phyloP scores from a whole-genome alignment of 2,888 invertebrate genomes.

The Lycophotia porphyrea region DNA sequence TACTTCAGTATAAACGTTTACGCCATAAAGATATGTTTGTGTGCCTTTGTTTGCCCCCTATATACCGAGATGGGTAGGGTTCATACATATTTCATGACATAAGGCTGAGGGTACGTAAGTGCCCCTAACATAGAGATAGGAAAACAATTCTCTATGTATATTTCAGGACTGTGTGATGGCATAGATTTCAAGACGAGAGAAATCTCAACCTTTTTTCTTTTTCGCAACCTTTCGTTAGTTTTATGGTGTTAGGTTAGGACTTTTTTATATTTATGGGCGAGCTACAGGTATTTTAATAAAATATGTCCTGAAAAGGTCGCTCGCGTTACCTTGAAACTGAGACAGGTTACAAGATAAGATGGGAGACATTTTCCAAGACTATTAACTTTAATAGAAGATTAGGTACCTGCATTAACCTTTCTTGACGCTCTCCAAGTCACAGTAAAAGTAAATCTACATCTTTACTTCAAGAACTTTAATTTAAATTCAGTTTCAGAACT shows the following conservation, averaged over 20 bases:
- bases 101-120: constrained; percentile 49
- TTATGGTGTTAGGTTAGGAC: constrained; percentile 42
- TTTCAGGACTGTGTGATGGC: constrained; percentile 44
- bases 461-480: constrained; percentile 42
- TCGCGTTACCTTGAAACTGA: constrained; percentile 7
- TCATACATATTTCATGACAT: constrained; percentile 64
- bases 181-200: constrained; percentile 39
- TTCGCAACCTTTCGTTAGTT: constrained; percentile 42
- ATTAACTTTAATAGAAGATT: constrained; percentile 20
- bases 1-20: constrained; percentile 43
- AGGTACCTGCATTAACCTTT: constrained; percentile 17
- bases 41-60: constrained; percentile 35
- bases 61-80: constrained; percentile 26
- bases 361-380: constrained; percentile 6
- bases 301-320: constrained; percentile 27
- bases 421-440: constrained; percentile 23
- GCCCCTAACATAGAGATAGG: constrained; percentile 41
- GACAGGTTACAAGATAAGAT: constrained; percentile 13
- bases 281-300: constrained; percentile 47
- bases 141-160: constrained; percentile 53
- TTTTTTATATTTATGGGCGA: constrained; percentile 47
- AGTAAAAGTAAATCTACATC: constrained; percentile 45
- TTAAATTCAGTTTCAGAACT: constrained; percentile 54
- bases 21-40: constrained; percentile 53
- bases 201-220: constrained; percentile 46